Evolutionary conservation across 2,888 invertebrate species (phyloP), one percentile per base, ranked within the genome.

Genomic region (Pyrocoelia pectoralis): DNA sequence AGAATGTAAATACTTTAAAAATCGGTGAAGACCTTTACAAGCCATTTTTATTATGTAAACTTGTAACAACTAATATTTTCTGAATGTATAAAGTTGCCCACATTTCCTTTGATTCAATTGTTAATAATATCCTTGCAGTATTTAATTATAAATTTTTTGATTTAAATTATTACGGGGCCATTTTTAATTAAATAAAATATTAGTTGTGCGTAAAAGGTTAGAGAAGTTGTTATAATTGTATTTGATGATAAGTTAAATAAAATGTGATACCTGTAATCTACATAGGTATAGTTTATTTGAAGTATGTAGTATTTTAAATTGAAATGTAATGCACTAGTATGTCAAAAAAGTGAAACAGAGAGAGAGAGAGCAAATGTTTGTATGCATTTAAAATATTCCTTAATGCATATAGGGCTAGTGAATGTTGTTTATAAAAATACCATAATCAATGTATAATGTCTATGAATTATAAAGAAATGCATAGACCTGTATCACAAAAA

Each of bases 391-490:
- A 77, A 78, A 77, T 78, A 80, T 81, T 81, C 79, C 79, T 75
- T 72, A 73, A 77, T 75, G 78, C 76, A 76, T 77, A 76, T 79
- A 79, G 78, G 80, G 80, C 80, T 80, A 80, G 80, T 80, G 79
- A 79, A 77, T 78, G 78, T 79, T 75, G 63, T 66, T 74, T 80
- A 76, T 77, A 77, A 78, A 24, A 75, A 46, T 74, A 77, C 75
- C 76, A 77, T 77, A 79, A 75, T 78, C 77, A 76, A 74, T 77
- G 78, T 80, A 78, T 76, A 77, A 78, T 75, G 73, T 79, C 76
- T 78, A 79, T 78, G 56, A 53, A 56, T 24, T 29, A 38, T 57
- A 59, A 61, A 50, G 55, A 74, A 74, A 75, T 76, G 76, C 75
- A 76, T 76, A 77, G 70, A 62, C 55, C 52, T 66, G 69, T 72